phyloP scores from a whole-genome alignment of 2,113 vertebrate species.

The Mixornis gularis region DNA sequence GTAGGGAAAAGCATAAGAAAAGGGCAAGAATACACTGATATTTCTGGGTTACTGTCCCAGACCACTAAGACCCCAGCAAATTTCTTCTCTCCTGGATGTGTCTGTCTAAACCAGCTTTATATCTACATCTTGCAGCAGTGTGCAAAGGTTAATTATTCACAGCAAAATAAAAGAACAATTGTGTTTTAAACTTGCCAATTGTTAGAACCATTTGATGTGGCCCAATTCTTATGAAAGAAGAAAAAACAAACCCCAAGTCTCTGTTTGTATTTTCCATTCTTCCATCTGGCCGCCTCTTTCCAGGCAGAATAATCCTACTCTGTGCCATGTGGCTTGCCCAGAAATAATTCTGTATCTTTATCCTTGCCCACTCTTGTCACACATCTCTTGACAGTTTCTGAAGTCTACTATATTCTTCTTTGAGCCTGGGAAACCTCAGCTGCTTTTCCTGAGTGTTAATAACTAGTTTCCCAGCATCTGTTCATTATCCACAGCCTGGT shows the following conservation, averaged over 20 bases:
- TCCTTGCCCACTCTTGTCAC: neutral
- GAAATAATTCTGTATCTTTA: neutral
- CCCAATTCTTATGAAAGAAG: neutral
- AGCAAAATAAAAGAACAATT: neutral
- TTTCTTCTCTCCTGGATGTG: neutral
- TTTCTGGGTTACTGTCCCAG: neutral
- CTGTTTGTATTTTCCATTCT: neutral
- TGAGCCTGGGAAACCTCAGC: neutral
- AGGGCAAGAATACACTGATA: neutral
- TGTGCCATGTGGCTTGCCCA: neutral
- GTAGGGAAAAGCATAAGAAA: rapidly evolving
- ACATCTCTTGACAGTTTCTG: neutral
- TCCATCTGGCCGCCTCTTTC: neutral
- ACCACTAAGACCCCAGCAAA: neutral
- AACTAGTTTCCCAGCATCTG: neutral
- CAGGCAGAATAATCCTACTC: neutral
- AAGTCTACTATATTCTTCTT: neutral
- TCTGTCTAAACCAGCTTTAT: neutral
- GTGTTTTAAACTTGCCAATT: neutral
- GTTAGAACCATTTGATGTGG: neutral
- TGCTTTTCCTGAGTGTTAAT: neutral
- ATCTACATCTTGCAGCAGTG: neutral
- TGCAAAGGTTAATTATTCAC: neutral
- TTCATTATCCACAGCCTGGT: neutral
- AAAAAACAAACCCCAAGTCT: neutral